Base-by-base conservation (phyloP, 2,888 invertebrate species). In the Cybosia mesomella region DNA sequence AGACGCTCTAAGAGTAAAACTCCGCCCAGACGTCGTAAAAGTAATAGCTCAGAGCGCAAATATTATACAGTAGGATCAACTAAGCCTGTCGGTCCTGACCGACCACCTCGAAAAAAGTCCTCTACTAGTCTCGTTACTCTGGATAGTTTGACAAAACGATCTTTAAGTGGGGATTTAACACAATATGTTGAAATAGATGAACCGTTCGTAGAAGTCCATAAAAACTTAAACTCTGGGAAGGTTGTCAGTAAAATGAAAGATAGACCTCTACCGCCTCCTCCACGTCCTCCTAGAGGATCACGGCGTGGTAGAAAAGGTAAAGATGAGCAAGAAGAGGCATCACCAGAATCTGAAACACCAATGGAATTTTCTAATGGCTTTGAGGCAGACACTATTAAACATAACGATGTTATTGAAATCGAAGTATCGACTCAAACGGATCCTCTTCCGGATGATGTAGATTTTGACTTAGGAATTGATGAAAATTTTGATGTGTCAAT, bases 371-470 rank as follows among this genome's bases (percentile, higher is more conserved):
- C 80, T n/a, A 71, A 80, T 13, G 74, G 75, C 53, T 82, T 76
- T 58, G 72, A 72, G 8, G 77, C 82, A 65, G 85, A 88, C 24
- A 79, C 85, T 65, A 67, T 71, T 22, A 87, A 85, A 68, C 65
- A 84, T 57, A 92, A 94, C 61, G 88, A 92, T 74, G 83, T 95
- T 28, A 87, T 95, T 72, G 97, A 97, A 89, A 96, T 96, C 32
- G 97, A 97, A 84, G 97, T 97, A 8, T 98, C 97, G 0, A 98
- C 97, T 0, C 98, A 98, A 91, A 98, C 98, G 0, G 98, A 98
- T 90, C 98, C 98, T 0, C 88, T 98, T 58, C 97, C 97, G 0
- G 97, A 98, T 80, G 98, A 97, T 80, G 96, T 97, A 69, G 96
- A 96, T 75, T 96, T 96, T 84, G 97, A 97, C 83, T 91, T 95